Percentiles rank a stretch among this genome's conserved stretches.
Conservation (phyloP, 2,797 vertebrate species). For the Aulostomus chinensis region DNA sequence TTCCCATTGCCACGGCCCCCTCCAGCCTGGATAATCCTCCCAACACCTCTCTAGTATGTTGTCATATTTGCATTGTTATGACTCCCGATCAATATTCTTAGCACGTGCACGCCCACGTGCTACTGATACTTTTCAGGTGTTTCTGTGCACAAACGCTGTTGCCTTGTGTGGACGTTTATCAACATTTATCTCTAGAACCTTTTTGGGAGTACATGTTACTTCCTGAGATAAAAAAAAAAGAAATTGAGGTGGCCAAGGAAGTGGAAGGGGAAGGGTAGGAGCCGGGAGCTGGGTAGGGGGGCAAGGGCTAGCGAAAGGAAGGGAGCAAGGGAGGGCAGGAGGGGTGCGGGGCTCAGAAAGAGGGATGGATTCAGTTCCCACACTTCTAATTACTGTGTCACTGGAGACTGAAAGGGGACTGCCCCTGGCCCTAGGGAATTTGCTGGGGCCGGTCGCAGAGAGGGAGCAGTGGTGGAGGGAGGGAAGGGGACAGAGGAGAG, state of each 20-base stretch:
- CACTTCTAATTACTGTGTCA: constrained; percentile 90
- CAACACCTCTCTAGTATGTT: not conserved
- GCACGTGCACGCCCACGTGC: no score
- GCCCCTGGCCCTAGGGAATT: constrained; percentile 80
- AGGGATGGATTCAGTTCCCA: constrained; percentile 83
- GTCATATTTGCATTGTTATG: not conserved
- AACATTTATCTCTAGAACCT: no score
- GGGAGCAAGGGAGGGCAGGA: constrained; percentile 20
- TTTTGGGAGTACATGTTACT: constrained; percentile 16
- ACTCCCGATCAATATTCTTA: no score
- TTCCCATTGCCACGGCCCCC: no score
- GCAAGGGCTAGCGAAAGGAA: constrained; percentile 41
- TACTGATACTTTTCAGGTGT: no score
- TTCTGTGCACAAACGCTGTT: no score
- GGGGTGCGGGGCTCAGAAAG: constrained; percentile 69
- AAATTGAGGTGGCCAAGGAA: constrained; percentile 64
- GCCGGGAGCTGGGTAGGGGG: constrained; percentile 30
- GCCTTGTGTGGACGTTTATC: no score
- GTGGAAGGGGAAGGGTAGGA: constrained; percentile 45
- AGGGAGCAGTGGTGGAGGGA: constrained; percentile 46
- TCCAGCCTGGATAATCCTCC: not conserved
- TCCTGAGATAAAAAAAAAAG: constrained; percentile 27
- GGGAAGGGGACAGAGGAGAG: constrained; percentile 34
- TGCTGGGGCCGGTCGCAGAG: constrained; percentile 70
- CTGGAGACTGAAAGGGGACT: constrained; percentile 85